Evolutionary conservation across 2,797 vertebrate genomes (phyloP).

Genomic region (Hemibagrus guttatus): DNA sequence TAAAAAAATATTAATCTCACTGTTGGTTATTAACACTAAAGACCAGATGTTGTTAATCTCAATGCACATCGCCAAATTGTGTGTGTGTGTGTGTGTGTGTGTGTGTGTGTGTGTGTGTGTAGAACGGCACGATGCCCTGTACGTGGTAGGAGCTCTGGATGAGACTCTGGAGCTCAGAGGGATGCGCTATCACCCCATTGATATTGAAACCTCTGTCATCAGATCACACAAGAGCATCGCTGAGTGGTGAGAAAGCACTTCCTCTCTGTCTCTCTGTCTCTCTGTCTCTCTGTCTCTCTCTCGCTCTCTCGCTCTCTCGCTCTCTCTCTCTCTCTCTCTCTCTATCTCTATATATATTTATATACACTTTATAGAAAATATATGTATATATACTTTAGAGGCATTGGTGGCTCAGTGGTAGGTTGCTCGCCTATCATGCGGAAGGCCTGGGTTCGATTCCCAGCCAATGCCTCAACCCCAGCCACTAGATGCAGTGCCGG

Average conservation of each 20-base stretch:
- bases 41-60: no score
- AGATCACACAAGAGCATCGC: slow-evolving; percentile 89
- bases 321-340: neutral
- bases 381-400: no score
- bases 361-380: no score
- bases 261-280: neutral
- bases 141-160: slow-evolving; percentile 86
- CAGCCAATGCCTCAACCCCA: no score
- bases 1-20: neutral
- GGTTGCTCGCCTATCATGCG: no score
- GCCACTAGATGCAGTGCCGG: no score
- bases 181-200: slow-evolving; percentile 89
- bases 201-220: slow-evolving; percentile 89
- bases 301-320: neutral
- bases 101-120: slow-evolving; percentile 18
- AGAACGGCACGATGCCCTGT: slow-evolving; percentile 88
- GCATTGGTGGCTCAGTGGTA: no score
- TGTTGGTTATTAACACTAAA: neutral
- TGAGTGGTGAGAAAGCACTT: slow-evolving; percentile 78
- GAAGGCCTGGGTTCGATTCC: no score
- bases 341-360: neutral
- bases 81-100: slow-evolving; percentile 17
- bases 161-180: slow-evolving; percentile 88
- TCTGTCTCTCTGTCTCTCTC: neutral
- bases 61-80: neutral